Conservation (phyloP, 1,140 invertebrate species). For the Drosophila lacteicornis region DNA sequence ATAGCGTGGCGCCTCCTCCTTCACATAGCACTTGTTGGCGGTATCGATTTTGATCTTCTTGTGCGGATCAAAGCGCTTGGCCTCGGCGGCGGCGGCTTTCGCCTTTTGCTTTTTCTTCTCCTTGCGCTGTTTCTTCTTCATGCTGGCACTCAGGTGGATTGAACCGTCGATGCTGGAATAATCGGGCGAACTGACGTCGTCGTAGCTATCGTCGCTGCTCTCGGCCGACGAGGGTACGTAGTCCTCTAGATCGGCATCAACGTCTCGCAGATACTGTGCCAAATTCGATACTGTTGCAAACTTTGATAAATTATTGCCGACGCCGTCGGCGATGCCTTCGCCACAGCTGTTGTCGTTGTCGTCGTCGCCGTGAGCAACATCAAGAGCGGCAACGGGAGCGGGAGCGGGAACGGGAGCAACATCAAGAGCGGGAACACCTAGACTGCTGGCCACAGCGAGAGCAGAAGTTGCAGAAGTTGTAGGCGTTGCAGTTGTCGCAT, state of each 20-base stretch:
- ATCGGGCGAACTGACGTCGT: conserved; percentile 63
- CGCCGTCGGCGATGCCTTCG: conserved; percentile 66
- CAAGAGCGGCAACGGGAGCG: not conserved
- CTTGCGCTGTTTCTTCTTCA: conserved; percentile 83
- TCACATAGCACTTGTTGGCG: conserved; percentile 85
- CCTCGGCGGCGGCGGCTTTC: conserved; percentile 50
- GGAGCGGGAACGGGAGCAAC: conserved; percentile 10
- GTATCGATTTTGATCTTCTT: conserved; percentile 84
- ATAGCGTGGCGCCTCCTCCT: conserved; percentile 86
- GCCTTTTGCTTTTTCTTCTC: conserved; percentile 78
- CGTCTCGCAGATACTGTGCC: conserved; percentile 85
- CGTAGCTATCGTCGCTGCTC: conserved; percentile 47
- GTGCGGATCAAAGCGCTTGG: conserved; percentile 77
- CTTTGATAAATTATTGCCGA: conserved; percentile 84
- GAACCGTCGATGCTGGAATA: conserved; percentile 74
- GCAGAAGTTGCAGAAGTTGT: conserved; percentile 26
- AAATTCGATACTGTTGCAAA: conserved; percentile 85
- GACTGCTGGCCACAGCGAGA: conserved; percentile 3
- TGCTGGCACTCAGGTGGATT: conserved; percentile 70
- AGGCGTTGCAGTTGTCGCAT: conserved; percentile 38
- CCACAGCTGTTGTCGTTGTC: conserved; percentile 67
- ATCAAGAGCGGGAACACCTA: conserved; percentile 26
- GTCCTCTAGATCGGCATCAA: conserved; percentile 84
- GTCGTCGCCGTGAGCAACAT: conserved; percentile 19
- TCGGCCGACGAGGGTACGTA: conserved; percentile 83